Base-by-base conservation (phyloP, 2,113 vertebrate genomes). In the Podarcis cretensis region DNA sequence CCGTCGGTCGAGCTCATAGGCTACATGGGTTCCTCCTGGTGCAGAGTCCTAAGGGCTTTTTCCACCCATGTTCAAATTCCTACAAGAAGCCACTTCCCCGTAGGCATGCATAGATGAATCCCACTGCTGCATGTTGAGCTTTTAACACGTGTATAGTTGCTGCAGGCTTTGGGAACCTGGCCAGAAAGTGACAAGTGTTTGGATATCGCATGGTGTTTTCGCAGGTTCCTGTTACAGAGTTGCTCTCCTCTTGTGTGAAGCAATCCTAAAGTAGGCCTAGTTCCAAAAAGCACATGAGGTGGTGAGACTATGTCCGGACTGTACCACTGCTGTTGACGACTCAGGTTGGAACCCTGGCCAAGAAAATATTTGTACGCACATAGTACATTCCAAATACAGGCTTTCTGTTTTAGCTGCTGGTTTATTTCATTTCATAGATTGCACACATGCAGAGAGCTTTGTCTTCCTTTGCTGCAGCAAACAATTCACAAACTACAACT, bases 11-110 rank as follows among this genome's bases (percentile, higher is more conserved):
- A 81, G 91, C 14, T 4, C 30, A 89, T 88, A 68, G 27, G 1
- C 0, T 0, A 0, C 71, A 35, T 43, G 81, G 63, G 71, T n/a
- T 27, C 86, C 40, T 48, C 82, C 79, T 40, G 0, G 20, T 76
- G 82, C 68, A 25, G 74, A 84, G 63, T 21, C 30, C 20, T 10
- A n/a, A 86, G n/a, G n/a, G 23, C 77, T 80, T 87, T 14, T 40
- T n/a, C 27, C 10, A 54, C 48, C 10, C 48, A 54, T 12, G 48
- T 12, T 54, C 59, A 35, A 68, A 35, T 54, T 25, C 32, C 25
- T 8, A 65, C 77, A 57, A 13, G 43, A 57, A 79, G 77, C 10
- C 69, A 71, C 30, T 71, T 65, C n/a, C 35, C 69, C 23, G 5
- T 27, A 82, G 54, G 80, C 14, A 65, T 20, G 81, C 32, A 13